Conservation (phyloP, 2,113 vertebrate genomes). For the Catagonus wagneri region DNA sequence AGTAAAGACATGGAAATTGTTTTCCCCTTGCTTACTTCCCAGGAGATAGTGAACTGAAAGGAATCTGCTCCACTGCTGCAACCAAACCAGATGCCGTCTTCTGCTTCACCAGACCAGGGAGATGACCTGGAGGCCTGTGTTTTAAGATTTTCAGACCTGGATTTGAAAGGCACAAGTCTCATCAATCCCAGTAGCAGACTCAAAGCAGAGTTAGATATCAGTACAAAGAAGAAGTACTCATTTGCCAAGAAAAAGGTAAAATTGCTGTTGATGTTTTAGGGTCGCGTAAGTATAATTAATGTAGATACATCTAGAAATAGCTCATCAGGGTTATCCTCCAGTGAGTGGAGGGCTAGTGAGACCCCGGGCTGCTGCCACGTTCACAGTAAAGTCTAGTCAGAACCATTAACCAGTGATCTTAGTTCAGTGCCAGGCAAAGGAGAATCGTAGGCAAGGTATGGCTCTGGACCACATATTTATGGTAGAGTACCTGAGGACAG, state of each 20-base stretch:
- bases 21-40: slow-evolving; percentile 46
- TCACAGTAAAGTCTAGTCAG: neutral
- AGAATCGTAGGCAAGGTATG: neutral
- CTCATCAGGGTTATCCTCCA: neutral
- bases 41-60: slow-evolving; percentile 43
- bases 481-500: neutral
- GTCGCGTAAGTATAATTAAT: neutral
- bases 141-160: slow-evolving; percentile 85
- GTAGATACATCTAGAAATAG: neutral
- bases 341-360: neutral
- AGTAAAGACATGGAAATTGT: neutral
- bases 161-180: slow-evolving; percentile 84
- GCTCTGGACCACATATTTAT: neutral
- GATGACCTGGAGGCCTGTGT: slow-evolving; percentile 68
- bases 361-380: neutral
- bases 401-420: neutral
- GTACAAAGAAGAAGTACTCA: slow-evolving; percentile 87
- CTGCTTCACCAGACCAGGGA: slow-evolving; percentile 51
- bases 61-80: slow-evolving; percentile 24
- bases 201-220: slow-evolving; percentile 85
- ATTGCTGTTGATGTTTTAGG: neutral
- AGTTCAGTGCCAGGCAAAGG: neutral
- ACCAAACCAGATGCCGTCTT: slow-evolving; percentile 79
- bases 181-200: slow-evolving; percentile 78
- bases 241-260: slow-evolving; percentile 92